Evolutionary conservation across 1,140 invertebrate genomes (phyloP).

Genomic region (Drosophila pandora): DNA sequence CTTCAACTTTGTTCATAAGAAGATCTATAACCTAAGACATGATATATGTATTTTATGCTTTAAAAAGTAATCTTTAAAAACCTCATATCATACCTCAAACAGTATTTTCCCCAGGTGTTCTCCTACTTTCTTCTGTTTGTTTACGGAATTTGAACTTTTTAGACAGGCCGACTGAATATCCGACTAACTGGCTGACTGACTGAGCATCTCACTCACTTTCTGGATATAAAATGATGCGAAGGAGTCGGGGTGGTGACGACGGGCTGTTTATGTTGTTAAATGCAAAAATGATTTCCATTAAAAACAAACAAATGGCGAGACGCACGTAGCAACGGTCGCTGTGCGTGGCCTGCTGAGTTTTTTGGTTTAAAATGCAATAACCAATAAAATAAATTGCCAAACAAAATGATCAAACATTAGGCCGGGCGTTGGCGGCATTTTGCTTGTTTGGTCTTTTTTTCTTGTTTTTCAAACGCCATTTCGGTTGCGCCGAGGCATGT

Average conservation of each 20-base stretch:
- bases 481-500: conserved; percentile 19
- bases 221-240: conserved; percentile 9
- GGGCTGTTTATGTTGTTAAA: conserved; percentile 78
- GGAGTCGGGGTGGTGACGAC: conserved; percentile 40
- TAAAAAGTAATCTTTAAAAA: too few species aligned
- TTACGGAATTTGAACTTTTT: conserved; percentile 77
- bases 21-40: too few species aligned
- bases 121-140: conserved; percentile 46
- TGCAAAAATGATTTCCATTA: conserved; percentile 82
- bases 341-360: conserved; percentile 51
- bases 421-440: conserved; percentile 40
- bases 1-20: background rate
- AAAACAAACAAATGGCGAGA: conserved; percentile 66
- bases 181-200: conserved; percentile 40
- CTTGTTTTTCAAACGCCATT: conserved; percentile 7
- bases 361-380: conserved; percentile 81
- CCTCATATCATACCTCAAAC: background rate
- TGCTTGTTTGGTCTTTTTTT: conserved; percentile 16
- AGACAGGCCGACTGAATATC: conserved; percentile 28
- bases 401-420: conserved; percentile 79
- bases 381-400: conserved; percentile 81
- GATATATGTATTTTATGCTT: too few species aligned
- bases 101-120: background rate
- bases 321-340: conserved; percentile 59
- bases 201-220: conserved; percentile 45